Percentiles rank a stretch among this genome's conserved stretches.
phyloP scores from a whole-genome alignment of 1,140 invertebrate species.

The Penaeus japonicus region DNA sequence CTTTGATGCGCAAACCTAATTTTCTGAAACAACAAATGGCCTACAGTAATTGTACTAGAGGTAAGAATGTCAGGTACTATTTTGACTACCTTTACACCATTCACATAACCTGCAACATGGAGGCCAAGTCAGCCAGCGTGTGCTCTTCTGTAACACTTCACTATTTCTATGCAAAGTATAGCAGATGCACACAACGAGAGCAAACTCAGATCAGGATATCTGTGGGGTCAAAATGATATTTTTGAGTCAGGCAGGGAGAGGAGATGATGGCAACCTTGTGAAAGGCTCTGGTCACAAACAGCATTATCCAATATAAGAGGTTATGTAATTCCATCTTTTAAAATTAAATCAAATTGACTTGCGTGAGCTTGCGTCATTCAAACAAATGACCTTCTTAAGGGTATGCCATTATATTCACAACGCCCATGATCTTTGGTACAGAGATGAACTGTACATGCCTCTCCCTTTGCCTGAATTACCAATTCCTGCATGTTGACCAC shows the following conservation, averaged over 20 bases:
- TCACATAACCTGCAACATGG: conserved; percentile 35
- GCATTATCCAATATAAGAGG: neutral
- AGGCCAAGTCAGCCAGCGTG: conserved; percentile 53
- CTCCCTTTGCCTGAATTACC: neutral
- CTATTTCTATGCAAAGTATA: conserved; percentile 91
- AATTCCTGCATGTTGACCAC: conserved; percentile 26
- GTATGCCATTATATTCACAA: neutral
- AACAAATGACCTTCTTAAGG: neutral
- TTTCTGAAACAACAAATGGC: conserved; percentile 24
- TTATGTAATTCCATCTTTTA: too few species aligned
- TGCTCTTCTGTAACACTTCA: conserved; percentile 70
- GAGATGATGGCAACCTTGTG: neutral
- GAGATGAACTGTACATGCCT: neutral
- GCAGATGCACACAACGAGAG: conserved; percentile 70
- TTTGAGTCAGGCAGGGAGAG: neutral
- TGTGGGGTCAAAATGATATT: conserved; percentile 42
- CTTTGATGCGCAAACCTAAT: conserved; percentile 29
- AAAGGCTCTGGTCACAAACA: neutral
- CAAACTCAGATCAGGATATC: conserved; percentile 40
- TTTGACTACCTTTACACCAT: conserved; percentile 34
- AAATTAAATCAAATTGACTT: too few species aligned
- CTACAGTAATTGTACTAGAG: conserved; percentile 23
- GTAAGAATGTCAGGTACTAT: conserved; percentile 48
- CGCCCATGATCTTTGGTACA: neutral
- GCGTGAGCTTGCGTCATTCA: too few species aligned